phyloP scores from a whole-genome alignment of 1,140 invertebrate species.

The Bombus waltoni region DNA sequence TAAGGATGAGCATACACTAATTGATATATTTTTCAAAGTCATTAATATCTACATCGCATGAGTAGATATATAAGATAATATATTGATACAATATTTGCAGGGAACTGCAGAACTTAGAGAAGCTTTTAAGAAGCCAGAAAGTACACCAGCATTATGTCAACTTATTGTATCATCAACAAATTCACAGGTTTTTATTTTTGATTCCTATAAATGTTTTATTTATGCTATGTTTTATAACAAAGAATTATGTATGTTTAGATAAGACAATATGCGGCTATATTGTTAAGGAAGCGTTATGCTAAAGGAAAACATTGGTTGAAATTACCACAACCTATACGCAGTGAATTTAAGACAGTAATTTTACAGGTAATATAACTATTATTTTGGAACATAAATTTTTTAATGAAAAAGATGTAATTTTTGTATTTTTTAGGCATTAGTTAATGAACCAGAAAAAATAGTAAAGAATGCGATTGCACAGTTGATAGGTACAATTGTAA shows the following conservation, averaged over 20 bases:
- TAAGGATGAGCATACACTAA: background rate
- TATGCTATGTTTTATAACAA: background rate
- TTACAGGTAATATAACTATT: conserved; percentile 67
- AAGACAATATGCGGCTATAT: conserved; percentile 87
- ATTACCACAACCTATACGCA: conserved; percentile 80
- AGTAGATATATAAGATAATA: background rate
- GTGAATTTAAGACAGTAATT: conserved; percentile 72
- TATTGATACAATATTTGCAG: conserved; percentile 76
- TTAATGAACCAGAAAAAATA: conserved; percentile 85
- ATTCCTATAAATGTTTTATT: background rate
- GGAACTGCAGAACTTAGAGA: conserved; percentile 86
- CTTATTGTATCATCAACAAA: conserved; percentile 83
- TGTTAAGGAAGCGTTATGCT: conserved; percentile 85
- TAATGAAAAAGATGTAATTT: background rate
- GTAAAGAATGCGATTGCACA: conserved; percentile 87
- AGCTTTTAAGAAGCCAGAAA: conserved; percentile 86
- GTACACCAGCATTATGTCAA: conserved; percentile 84
- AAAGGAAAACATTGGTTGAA: conserved; percentile 86
- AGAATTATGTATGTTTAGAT: conserved; percentile 79
- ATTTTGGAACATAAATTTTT: conserved; percentile 27
- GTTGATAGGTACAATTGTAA: conserved; percentile 87
- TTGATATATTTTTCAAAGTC: conserved; percentile 6
- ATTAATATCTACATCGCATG: background rate
- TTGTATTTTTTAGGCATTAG: conserved; percentile 82
- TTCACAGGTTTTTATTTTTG: conserved; percentile 81